phyloP scores from a whole-genome alignment of 2,113 vertebrate genomes.

The Seriola quinqueradiata region DNA sequence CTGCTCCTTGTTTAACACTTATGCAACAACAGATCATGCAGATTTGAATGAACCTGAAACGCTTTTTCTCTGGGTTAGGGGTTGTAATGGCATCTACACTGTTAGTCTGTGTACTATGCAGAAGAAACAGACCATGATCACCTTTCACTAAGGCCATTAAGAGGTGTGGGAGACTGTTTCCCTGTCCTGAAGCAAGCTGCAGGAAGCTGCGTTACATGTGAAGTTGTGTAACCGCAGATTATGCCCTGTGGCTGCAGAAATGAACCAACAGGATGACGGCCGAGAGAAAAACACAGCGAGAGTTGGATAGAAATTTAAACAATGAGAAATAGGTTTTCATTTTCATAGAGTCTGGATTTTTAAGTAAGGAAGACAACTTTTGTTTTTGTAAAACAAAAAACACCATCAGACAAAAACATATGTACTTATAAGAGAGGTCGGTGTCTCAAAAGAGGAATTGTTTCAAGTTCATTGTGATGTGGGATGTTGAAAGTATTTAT shows the following conservation, averaged over 20 bases:
- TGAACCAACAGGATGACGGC: conserved; percentile 3
- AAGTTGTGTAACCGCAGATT: conserved; percentile 40
- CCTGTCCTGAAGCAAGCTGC: conserved; percentile 6
- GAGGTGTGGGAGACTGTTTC: background rate
- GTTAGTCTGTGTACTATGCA: background rate
- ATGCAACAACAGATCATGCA: conserved; percentile 15
- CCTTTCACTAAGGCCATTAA: background rate
- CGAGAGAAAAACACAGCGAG: background rate
- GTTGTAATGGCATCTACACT: background rate
- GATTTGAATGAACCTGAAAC: background rate
- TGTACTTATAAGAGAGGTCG: too few relatives aligned
- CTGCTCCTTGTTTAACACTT: background rate
- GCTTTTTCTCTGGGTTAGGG: background rate
- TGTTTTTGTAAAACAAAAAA: too few relatives aligned
- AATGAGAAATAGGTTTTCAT: background rate
- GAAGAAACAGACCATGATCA: background rate
- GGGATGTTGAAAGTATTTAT: background rate
- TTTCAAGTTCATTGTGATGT: background rate
- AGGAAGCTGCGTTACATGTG: conserved; percentile 20
- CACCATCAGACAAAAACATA: too few relatives aligned
- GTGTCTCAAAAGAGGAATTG: too few relatives aligned
- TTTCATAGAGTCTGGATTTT: background rate
- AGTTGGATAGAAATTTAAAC: background rate
- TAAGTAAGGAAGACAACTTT: background rate
- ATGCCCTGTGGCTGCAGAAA: conserved; percentile 53